Percentiles rank a stretch among this genome's conserved stretches.
Evolutionary conservation across 2,888 invertebrate species (phyloP).

Genomic region (Torymus tubicola): DNA sequence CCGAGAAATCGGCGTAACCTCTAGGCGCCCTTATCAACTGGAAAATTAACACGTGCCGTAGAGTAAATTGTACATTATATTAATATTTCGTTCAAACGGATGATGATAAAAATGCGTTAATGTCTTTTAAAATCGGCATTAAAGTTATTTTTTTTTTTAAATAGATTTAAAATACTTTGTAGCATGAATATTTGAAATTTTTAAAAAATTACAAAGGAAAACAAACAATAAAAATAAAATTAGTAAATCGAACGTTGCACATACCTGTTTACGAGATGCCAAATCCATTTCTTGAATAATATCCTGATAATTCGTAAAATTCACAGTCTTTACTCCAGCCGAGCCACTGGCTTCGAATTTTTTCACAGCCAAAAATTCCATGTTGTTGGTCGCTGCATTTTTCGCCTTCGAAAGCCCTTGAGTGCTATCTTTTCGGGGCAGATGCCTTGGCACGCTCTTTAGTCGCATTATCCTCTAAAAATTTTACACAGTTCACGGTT

Average conservation of each 20-base stretch:
- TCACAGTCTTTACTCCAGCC: slow-evolving; percentile 33
- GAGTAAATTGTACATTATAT: background rate
- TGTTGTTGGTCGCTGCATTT: slow-evolving; percentile 4
- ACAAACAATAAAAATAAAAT: background rate
- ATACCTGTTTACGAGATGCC: slow-evolving; percentile 33
- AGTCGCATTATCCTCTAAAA: slow-evolving; percentile 66
- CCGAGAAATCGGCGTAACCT: slow-evolving; percentile 7
- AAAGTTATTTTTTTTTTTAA: no score
- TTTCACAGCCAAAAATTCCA: slow-evolving; percentile 27
- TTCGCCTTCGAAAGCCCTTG: slow-evolving; percentile 33
- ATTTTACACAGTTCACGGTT: slow-evolving; percentile 29
- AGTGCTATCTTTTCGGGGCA: slow-evolving; percentile 50
- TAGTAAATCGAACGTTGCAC: background rate
- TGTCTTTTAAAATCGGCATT: no score
- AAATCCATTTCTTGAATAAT: slow-evolving; percentile 48
- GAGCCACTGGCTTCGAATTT: slow-evolving; percentile 19
- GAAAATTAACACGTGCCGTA: background rate
- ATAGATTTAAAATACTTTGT: no score
- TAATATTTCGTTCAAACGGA: no score
- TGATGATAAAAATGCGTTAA: no score
- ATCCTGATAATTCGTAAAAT: slow-evolving; percentile 49
- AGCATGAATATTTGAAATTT: background rate
- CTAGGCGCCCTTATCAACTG: background rate
- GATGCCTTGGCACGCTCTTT: slow-evolving; percentile 68
- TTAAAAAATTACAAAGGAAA: background rate